Base-by-base conservation (phyloP, 2,888 invertebrate genomes). In the Odontocolon sp. region DNA sequence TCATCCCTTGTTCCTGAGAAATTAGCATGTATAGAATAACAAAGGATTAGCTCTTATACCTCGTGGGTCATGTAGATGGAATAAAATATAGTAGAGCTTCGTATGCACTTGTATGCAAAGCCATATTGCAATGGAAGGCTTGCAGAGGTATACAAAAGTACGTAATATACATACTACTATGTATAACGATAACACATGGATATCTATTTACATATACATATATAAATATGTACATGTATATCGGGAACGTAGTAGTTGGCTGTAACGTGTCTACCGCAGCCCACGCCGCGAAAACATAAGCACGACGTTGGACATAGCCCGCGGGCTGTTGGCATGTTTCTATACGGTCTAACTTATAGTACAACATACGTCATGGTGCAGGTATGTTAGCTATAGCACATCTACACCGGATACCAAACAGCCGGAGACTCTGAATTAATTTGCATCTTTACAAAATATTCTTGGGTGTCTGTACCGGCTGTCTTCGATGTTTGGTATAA, bases 371-470 rank as follows among this genome's bases (percentile, higher is more conserved):
- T 11, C 26, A 26, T 14, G 3, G 23, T 3, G n/a, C n/a, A 23
- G 57, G n/a, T 18, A 56, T 18, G 16, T 8, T 26, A 36, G 9
- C 28, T 36, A 54, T 18, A 33, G 36, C 9, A 8, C 9, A 56
- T 56, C 3, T 8, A 31, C 9, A 23, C 9, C n/a, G 21, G 11
- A 71, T 40, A 70, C 56, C 23, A 54, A 31, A 28, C 45, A 18
- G 3, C 67, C 71, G 47, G 45, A 66, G 56, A 36, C 42, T 73
- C 50, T 52, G 52, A 76, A 73, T 82, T 82, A 81, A 84, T 83
- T 83, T 81, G 79, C 83, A 82, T 83, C 79, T 72, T 81, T 57
- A 70, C 57, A 67, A 81, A 75, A 80, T 79, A 69, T 70, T 74
- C 66, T 18, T 45, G 31, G 26, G 33, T 14, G 1, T 18, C 9